Evolutionary conservation across 2,797 vertebrate species (phyloP), one percentile per base, ranked within the genome.

Genomic region (Ara ararauna): DNA sequence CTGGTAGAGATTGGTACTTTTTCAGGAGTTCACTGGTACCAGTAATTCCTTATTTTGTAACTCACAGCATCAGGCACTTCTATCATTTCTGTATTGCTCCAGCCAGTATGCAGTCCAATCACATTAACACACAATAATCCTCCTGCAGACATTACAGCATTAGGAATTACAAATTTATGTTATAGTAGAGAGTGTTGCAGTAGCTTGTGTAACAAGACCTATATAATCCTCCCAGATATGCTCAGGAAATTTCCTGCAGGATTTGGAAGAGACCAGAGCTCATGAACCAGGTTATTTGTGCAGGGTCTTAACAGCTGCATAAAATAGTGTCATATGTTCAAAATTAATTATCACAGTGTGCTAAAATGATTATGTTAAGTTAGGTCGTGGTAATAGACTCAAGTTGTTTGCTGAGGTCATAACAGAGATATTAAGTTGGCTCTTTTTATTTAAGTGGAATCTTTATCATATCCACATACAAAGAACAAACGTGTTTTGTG

Each of bases 111-210:
- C 14, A 66, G 75, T 66, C 85, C 83, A 93, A 89, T 91, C 82
- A 90, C 89, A 90, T 90, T 79, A 95, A 70, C 62, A 90, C 36
- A 61, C 45, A 71, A 26, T 94, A 95, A 95, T 94, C 90, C 73
- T 89, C 42, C 29, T 6, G 51, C 87, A 95, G 91, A 92, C 44
- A 29, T 79, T 78, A 48, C 47, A 83, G 53, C 81, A 75, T 70
- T 50, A 95, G 83, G 92, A 96, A 93, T 76, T 90, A 77, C 38
- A 85, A 73, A 79, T 86, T 90, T 89, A 54, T 93, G 74, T 85
- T 83, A 27, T 4, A 66, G 68, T 70, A 87, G 72, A 53, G 50
- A 91, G 34, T 4, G 16, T 21, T 54, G 30, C 34, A 6, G 81
- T 48, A 60, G n/a, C 42, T 85, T 24, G 20, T 58, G 56, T 79